A percentile compares a stretch with the other conserved stretches of the same genome.
These are phyloP conservation scores for Orchesella flavescens DNA, from an alignment of 2,888 invertebrate species.

Conservation along the genomic window DNA sequence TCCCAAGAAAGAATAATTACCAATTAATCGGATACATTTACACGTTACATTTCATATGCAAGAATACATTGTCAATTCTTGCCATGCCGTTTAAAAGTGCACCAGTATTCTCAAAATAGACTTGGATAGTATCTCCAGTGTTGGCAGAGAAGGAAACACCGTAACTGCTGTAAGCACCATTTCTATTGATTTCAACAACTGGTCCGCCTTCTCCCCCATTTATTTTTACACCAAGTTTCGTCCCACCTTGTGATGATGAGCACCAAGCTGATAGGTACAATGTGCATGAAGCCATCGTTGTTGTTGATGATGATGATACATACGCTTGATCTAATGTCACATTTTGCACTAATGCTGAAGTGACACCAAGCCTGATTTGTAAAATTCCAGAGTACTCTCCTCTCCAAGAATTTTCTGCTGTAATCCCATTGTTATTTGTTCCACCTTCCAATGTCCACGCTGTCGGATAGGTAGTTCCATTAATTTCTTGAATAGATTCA, in stretches of 20 bases:
- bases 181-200: constrained; percentile 20
- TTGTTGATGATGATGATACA: not conserved
- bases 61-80: constrained; percentile 60
- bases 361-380: not conserved
- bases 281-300: constrained; percentile 4
- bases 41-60: constrained; percentile 32
- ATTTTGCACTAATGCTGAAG: constrained; percentile 2
- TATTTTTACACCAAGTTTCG: constrained; percentile 24
- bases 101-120: constrained; percentile 35
- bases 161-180: constrained; percentile 42
- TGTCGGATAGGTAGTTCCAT: not conserved
- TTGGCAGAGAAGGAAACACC: constrained; percentile 45
- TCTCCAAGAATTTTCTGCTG: constrained; percentile 44
- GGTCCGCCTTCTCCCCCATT: not conserved
- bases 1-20: too few relatives aligned
- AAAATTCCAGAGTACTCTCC: constrained; percentile 55
- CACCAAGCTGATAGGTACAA: constrained; percentile 64
- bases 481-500: constrained; percentile 44
- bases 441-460: not conserved
- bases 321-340: not conserved
- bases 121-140: constrained; percentile 37
- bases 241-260: constrained; percentile 40
- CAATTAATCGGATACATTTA: not conserved
- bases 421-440: constrained; percentile 18
- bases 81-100: constrained; percentile 13